Conservation (phyloP, 2,888 invertebrate genomes). For the Megastigmus dorsalis region DNA sequence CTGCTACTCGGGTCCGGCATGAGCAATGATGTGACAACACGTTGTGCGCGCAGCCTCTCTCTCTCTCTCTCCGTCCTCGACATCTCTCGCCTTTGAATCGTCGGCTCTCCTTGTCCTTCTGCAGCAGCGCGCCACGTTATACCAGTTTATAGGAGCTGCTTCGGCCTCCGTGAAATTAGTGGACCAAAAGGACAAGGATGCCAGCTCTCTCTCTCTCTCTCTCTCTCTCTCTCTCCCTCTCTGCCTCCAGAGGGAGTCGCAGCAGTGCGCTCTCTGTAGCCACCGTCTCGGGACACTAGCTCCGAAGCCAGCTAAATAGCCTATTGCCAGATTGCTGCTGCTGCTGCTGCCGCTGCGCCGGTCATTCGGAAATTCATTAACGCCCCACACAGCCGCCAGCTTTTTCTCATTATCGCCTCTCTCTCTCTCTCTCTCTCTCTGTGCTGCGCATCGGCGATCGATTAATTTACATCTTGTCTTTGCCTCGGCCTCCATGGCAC, state of each 20-base stretch:
- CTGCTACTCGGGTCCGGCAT: constrained; percentile 50
- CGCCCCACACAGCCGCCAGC: too few species aligned
- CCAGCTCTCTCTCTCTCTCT: too few species aligned
- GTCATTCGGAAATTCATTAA: too few species aligned
- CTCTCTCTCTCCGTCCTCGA: too few species aligned
- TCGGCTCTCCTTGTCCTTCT: too few species aligned
- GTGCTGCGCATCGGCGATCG: too few species aligned
- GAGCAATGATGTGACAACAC: constrained; percentile 59
- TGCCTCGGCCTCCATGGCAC: too few species aligned
- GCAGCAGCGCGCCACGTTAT: not conserved
- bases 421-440: not conserved
- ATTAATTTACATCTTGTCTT: too few species aligned
- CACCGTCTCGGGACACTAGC: not conserved
- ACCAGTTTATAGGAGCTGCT: not conserved
- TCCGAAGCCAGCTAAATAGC: not conserved
- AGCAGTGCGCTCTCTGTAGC: not conserved
- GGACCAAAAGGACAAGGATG: not conserved
- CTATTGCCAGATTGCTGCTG: not conserved
- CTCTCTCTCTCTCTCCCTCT: too few species aligned
- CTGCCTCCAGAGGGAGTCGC: too few species aligned
- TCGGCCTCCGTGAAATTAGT: constrained; percentile 5
- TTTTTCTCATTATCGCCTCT: not conserved
- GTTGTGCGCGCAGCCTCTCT: too few species aligned
- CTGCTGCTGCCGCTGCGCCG: too few species aligned
- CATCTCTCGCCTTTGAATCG: constrained; percentile 20